A percentile compares a stretch with the other conserved stretches of the same genome.
These are phyloP conservation scores for Drosophila burlai DNA, from an alignment of 1,140 invertebrate genomes.

Conservation along the genomic window DNA sequence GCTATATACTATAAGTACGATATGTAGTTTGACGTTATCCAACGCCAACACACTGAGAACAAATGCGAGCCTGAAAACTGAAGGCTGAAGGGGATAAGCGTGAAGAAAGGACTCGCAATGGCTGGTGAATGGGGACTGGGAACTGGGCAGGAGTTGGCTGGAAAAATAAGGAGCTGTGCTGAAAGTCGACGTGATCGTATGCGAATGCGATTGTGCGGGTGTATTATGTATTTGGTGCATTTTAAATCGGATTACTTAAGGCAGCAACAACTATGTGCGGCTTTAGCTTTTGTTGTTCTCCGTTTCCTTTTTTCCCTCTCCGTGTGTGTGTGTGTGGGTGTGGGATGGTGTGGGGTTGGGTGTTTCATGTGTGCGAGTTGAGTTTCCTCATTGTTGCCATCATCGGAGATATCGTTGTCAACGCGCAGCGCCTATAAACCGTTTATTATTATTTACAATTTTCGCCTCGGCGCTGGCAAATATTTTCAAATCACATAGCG, in stretches of 20 bases:
- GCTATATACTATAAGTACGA: slow-evolving; percentile 48
- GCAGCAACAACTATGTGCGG: slow-evolving; percentile 69
- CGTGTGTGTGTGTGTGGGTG: neutral
- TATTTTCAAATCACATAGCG: slow-evolving; percentile 54
- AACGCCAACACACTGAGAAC: slow-evolving; percentile 59
- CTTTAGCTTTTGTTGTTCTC: slow-evolving; percentile 54
- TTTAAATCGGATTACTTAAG: slow-evolving; percentile 83
- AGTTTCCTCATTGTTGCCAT: slow-evolving; percentile 44
- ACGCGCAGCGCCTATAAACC: slow-evolving; percentile 54
- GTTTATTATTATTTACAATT: slow-evolving; percentile 77
- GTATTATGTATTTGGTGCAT: slow-evolving; percentile 77
- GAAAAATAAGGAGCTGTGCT: neutral
- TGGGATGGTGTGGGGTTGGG: neutral
- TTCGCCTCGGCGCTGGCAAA: slow-evolving; percentile 52
- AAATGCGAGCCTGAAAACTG: slow-evolving; percentile 36
- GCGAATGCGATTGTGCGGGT: slow-evolving; percentile 78
- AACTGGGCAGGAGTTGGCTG: neutral
- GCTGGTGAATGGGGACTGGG: neutral
- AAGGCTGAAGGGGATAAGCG: slow-evolving; percentile 36
- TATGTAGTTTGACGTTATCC: slow-evolving; percentile 73
- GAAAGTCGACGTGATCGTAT: slow-evolving; percentile 73
- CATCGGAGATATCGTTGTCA: slow-evolving; percentile 50
- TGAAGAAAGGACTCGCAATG: neutral
- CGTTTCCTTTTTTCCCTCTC: slow-evolving; percentile 6
- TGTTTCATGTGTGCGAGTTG: slow-evolving; percentile 19